Conservation (phyloP, 2,113 vertebrate genomes). For the Cololabis saira region DNA sequence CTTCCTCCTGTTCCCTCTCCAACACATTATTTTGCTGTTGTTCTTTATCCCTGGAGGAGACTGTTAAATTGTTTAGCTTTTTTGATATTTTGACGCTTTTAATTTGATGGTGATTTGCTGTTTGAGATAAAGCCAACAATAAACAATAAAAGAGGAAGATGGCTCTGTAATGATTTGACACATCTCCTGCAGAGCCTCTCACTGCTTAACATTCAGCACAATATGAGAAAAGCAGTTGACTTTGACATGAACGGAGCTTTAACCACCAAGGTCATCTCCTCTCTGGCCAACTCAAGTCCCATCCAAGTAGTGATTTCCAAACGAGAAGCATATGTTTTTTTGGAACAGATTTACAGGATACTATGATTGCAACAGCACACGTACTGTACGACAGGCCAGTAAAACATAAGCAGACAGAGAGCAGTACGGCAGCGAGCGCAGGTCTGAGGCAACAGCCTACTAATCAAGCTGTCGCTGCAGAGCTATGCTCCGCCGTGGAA, state of each 20-base stretch:
- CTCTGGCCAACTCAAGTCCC: conserved; percentile 13
- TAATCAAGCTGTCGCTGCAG: conserved; percentile 30
- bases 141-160: no score
- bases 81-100: no score
- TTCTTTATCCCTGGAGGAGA: no score
- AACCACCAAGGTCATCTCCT: conserved; percentile 22
- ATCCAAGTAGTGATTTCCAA: conserved; percentile 25
- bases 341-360: conserved; percentile 50
- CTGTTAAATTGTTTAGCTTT: no score
- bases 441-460: conserved; percentile 7
- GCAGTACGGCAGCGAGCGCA: conserved; percentile 16
- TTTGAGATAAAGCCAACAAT: no score
- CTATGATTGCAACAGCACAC: conserved; percentile 13
- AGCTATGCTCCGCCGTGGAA: conserved; percentile 2
- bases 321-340: conserved; percentile 64
- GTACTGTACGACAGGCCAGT: conserved; percentile 13
- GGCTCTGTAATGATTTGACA: not conserved
- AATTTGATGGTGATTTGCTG: no score
- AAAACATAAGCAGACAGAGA: conserved; percentile 33
- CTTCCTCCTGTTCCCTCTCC: no score
- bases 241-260: conserved; percentile 31
- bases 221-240: conserved; percentile 14
- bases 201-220: conserved; percentile 32
- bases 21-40: no score
- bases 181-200: conserved; percentile 5